A percentile compares a stretch with the other conserved stretches of the same genome.
These are phyloP conservation scores for Pycnonotus jocosus DNA, from an alignment of 2,113 vertebrate species.

Conservation along the genomic window DNA sequence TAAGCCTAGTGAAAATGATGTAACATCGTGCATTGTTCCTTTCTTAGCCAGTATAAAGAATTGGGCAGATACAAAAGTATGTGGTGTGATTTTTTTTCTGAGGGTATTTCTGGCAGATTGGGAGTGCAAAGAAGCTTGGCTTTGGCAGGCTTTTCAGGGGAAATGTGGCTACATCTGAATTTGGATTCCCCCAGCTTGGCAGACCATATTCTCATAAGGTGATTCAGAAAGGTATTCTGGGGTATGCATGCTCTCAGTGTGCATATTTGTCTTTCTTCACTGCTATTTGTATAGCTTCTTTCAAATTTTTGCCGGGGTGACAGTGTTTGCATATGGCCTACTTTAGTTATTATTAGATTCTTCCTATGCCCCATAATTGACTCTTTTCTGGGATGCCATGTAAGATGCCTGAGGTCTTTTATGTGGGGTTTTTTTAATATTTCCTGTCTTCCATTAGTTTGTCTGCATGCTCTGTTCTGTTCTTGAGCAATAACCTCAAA, in stretches of 20 bases:
- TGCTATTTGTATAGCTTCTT: conserved; percentile 68
- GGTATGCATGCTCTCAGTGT: neutral
- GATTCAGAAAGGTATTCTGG: neutral
- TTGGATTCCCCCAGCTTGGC: neutral
- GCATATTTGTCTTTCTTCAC: conserved; percentile 65
- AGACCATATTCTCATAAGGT: neutral
- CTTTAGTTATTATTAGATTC: conserved; percentile 55
- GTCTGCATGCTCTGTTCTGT: neutral
- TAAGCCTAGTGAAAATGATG: neutral
- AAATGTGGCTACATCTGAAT: neutral
- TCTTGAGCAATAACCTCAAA: neutral
- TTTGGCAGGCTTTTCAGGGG: neutral
- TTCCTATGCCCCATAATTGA: conserved; percentile 19
- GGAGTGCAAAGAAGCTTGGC: neutral
- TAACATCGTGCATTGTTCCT: neutral
- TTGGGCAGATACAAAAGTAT: neutral
- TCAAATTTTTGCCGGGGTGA: conserved; percentile 56
- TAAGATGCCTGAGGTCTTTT: conserved; percentile 15
- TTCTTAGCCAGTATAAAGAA: neutral
- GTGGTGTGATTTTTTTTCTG: neutral
- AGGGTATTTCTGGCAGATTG: neutral
- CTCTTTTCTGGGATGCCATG: conserved; percentile 13
- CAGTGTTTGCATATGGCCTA: conserved; percentile 67
- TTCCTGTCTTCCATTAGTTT: conserved; percentile 43
- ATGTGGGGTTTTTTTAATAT: conserved; percentile 61